These are phyloP conservation scores for Ctenoplectra terminalis DNA, from an alignment of 1,140 invertebrate species.

Conservation along the genomic window DNA sequence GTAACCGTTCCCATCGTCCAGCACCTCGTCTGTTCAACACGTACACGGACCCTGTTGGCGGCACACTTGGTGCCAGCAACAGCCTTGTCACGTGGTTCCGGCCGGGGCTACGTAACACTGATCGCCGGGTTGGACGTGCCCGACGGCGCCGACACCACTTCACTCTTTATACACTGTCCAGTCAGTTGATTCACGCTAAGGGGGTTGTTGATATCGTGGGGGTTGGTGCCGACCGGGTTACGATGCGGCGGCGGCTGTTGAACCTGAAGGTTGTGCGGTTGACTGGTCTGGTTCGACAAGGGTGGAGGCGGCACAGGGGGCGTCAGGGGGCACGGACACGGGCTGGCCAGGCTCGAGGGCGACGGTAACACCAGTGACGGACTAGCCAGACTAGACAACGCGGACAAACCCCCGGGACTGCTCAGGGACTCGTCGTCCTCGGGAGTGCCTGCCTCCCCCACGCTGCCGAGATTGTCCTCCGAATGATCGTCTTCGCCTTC, in stretches of 20 bases:
- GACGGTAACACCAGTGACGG: slow-evolving; percentile 88
- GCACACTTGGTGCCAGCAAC: slow-evolving; percentile 75
- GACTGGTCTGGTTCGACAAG: slow-evolving; percentile 73
- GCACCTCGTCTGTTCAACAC: slow-evolving; percentile 63
- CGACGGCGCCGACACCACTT: slow-evolving; percentile 77
- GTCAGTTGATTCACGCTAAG: slow-evolving; percentile 94
- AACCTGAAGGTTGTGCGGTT: slow-evolving; percentile 59
- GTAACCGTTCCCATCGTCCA: slow-evolving; percentile 33
- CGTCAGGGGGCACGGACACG: slow-evolving; percentile 82
- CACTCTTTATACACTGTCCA: slow-evolving; percentile 87
- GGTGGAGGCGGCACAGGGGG: slow-evolving; percentile 81
- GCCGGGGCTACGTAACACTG: slow-evolving; percentile 85
- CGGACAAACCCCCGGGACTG: slow-evolving; percentile 90
- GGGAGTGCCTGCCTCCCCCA: slow-evolving; percentile 88
- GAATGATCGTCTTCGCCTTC: slow-evolving; percentile 87
- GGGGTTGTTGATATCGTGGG: slow-evolving; percentile 95
- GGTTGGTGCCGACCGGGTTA: slow-evolving; percentile 94
- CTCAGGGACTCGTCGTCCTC: slow-evolving; percentile 89
- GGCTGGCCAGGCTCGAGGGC: slow-evolving; percentile 87
- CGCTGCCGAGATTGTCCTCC: slow-evolving; percentile 91
- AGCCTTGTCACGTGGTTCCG: slow-evolving; percentile 81
- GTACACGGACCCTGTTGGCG: slow-evolving; percentile 78
- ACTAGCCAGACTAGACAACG: slow-evolving; percentile 90
- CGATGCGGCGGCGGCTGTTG: slow-evolving; percentile 84
- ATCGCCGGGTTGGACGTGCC: slow-evolving; percentile 84